Evolutionary conservation across 37 sponge, comb jelly and placozoan genomes (phyloP).

Genomic region (Ephydatia muelleri): DNA sequence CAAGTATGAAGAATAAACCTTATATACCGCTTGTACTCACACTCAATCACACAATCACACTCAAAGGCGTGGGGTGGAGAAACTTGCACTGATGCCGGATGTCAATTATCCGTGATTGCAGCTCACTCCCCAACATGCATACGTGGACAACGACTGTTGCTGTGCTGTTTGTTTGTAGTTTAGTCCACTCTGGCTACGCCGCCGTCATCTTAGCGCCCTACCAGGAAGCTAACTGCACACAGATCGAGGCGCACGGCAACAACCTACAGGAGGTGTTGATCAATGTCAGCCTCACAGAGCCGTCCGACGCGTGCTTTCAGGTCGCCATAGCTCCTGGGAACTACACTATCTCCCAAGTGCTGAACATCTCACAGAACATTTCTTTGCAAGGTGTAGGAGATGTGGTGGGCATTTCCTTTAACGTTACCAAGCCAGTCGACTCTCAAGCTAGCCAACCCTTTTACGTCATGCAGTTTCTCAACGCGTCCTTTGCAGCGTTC

Average conservation of each 20-base stretch:
- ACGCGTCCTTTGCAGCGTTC: not conserved
- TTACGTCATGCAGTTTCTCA: constrained; percentile 16
- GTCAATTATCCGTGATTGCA: not conserved
- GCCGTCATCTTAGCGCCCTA: too few relatives aligned
- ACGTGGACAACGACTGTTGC: not conserved
- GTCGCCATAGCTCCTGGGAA: not conserved
- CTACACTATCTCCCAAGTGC: not conserved
- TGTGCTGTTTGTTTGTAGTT: constrained; percentile 3
- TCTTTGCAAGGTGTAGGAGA: not conserved
- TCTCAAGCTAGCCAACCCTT: not conserved
- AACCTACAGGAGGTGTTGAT: not conserved
- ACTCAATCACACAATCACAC: not conserved
- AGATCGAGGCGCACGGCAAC: not conserved
- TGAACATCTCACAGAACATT: not conserved
- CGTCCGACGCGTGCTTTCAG: not conserved
- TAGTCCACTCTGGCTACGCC: too few relatives aligned
- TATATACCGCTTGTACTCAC: not conserved
- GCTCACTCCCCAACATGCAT: not conserved
- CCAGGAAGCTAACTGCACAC: not conserved
- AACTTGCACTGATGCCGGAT: too few relatives aligned
- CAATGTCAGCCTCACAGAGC: not conserved
- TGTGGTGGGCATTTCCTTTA: not conserved
- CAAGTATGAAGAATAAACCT: too few relatives aligned
- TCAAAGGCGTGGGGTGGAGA: constrained; percentile 7
- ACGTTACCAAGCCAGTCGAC: not conserved